Conservation (phyloP, 2,113 vertebrate genomes). For the Bothrops jararaca region DNA sequence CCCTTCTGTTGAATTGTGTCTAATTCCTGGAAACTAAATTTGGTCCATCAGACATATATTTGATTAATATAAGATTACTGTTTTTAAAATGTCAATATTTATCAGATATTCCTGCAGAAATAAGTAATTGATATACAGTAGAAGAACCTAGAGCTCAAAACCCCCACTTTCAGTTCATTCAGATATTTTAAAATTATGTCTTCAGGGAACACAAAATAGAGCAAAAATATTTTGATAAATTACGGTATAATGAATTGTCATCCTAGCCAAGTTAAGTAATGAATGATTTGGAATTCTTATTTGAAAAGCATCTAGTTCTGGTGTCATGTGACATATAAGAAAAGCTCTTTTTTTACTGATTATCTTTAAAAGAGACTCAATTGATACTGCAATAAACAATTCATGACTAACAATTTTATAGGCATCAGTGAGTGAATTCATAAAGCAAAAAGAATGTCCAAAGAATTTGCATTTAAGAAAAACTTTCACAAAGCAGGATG, state of each 20-base stretch:
- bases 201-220: neutral
- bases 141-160: neutral
- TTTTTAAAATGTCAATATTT: neutral
- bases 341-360: neutral
- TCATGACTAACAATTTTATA: neutral
- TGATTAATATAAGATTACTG: neutral
- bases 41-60: neutral
- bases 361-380: neutral
- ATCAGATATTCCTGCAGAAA: neutral
- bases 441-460: neutral
- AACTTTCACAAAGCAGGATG: neutral
- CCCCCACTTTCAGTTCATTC: neutral
- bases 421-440: neutral
- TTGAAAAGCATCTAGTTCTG: neutral
- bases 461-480: neutral
- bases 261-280: neutral
- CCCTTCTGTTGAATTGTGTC: neutral
- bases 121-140: neutral
- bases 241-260: neutral
- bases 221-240: neutral
- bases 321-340: neutral
- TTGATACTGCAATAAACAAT: neutral
- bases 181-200: neutral
- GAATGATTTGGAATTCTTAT: neutral
- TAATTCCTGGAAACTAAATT: neutral